Percentiles rank a stretch among this genome's conserved stretches.
Evolutionary conservation across 2,888 invertebrate species (phyloP).

Genomic region (Nectonema munidae): DNA sequence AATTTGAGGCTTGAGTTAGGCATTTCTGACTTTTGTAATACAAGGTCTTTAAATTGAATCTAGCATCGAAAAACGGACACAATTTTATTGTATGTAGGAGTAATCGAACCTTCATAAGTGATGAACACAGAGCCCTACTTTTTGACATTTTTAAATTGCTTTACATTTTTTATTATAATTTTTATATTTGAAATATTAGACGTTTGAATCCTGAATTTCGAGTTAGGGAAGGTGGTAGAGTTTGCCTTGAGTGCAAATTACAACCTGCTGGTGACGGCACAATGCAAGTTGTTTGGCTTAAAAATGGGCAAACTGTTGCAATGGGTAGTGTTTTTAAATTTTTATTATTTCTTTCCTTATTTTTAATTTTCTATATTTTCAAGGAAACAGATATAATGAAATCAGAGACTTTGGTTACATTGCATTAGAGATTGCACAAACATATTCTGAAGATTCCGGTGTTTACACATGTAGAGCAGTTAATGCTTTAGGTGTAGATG

Average conservation of each 20-base stretch:
- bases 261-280: not conserved
- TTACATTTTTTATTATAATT: not conserved
- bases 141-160: not conserved
- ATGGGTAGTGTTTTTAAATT: not conserved
- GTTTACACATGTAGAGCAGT: not conserved
- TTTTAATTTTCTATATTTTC: not conserved
- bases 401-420: slow-evolving; percentile 1
- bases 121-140: not conserved
- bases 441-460: not conserved
- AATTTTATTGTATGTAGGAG: too few relatives aligned
- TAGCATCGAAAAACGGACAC: too few relatives aligned
- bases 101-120: too few relatives aligned
- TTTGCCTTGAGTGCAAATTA: not conserved
- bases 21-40: too few relatives aligned
- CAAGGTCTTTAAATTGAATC: too few relatives aligned
- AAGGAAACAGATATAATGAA: not conserved
- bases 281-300: slow-evolving; percentile 2
- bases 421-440: not conserved
- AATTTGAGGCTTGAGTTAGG: too few relatives aligned
- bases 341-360: not conserved
- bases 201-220: not conserved
- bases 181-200: not conserved
- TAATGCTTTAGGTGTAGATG: not conserved
- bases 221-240: not conserved
- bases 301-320: not conserved